Conservation (phyloP, 64 coral and sea anemone species). For the Stichodactyla helianthus region DNA sequence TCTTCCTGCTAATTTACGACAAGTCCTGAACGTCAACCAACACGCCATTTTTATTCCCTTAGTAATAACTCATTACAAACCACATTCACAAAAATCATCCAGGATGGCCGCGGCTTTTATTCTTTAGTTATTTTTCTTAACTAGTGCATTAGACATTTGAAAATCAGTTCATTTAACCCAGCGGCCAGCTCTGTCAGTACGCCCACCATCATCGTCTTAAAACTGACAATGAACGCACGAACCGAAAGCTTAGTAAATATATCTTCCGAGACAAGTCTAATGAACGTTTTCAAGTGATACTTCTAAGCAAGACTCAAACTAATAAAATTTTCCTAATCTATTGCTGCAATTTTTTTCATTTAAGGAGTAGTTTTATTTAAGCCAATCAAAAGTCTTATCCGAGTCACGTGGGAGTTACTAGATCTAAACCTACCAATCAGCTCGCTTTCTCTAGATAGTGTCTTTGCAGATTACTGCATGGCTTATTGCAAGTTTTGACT, state of each 20-base stretch:
- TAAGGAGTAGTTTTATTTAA: not conserved
- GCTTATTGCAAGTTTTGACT: not conserved
- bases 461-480: not conserved
- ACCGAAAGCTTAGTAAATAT: not conserved
- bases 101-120: too few relatives aligned
- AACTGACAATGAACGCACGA: not conserved
- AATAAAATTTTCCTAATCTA: not conserved
- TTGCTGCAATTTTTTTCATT: not conserved
- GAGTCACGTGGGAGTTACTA: not conserved
- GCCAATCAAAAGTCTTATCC: not conserved
- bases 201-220: not conserved
- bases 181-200: not conserved
- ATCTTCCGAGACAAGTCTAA: too few relatives aligned
- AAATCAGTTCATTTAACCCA: too few relatives aligned
- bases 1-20: too few relatives aligned
- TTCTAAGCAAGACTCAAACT: not conserved
- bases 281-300: not conserved
- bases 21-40: too few relatives aligned
- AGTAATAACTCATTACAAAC: too few relatives aligned
- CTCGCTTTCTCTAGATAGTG: not conserved
- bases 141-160: too few relatives aligned
- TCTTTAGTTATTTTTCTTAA: too few relatives aligned
- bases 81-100: too few relatives aligned
- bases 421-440: not conserved
- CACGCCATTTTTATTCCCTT: too few relatives aligned